Evolutionary conservation across 2,888 invertebrate species (phyloP).

Genomic region (Leptopilina myrica): DNA sequence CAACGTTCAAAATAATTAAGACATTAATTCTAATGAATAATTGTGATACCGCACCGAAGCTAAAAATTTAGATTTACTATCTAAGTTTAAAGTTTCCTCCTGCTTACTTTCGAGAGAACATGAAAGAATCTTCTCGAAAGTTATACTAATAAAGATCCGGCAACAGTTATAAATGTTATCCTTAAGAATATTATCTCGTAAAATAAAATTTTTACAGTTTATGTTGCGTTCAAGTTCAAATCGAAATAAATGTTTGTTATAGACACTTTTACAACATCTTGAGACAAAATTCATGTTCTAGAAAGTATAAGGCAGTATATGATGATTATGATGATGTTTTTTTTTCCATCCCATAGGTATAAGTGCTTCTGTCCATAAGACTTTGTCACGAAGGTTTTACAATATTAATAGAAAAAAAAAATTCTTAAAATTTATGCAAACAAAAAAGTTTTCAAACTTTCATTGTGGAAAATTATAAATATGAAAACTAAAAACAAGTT

Average conservation of each 20-base stretch:
- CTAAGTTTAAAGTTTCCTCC: neutral
- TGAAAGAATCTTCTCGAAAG: neutral
- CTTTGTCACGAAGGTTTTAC: neutral
- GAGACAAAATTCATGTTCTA: constrained; percentile 17
- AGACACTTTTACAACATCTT: constrained; percentile 5
- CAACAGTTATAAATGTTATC: constrained; percentile 3
- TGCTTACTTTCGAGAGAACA: neutral
- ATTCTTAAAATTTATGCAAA: too few species aligned
- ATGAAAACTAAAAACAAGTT: too few species aligned
- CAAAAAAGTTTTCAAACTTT: too few species aligned
- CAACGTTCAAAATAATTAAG: too few species aligned
- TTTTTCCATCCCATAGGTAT: neutral
- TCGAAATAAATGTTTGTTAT: constrained; percentile 11
- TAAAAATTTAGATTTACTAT: neutral
- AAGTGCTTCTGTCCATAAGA: constrained; percentile 19
- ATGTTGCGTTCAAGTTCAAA: neutral
- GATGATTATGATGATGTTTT: neutral
- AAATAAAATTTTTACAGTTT: neutral
- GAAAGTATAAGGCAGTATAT: constrained; percentile 11
- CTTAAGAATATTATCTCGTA: constrained; percentile 12
- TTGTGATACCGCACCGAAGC: too few species aligned
- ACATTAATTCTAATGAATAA: too few species aligned
- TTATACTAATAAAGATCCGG: neutral
- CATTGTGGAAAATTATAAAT: too few species aligned
- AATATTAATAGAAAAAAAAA: too few species aligned